Percentiles rank a stretch among this genome's conserved stretches.
Conservation (phyloP, 2,797 vertebrate genomes). For the Melanotaenia nigrans region DNA sequence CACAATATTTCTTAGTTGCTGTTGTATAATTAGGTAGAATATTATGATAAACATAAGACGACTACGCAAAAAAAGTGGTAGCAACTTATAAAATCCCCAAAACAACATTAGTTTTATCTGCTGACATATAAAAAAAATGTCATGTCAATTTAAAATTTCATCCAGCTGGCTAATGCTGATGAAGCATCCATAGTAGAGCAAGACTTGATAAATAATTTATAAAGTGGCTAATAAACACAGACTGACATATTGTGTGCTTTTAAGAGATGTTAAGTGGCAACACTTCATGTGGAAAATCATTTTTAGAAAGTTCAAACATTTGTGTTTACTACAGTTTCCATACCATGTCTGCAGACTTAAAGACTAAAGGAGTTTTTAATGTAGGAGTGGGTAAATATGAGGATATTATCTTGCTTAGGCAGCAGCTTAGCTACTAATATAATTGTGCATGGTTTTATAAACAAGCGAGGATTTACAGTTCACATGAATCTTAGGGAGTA, state of each 20-base stretch:
- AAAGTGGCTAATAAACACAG: conserved; percentile 25
- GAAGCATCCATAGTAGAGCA: conserved; percentile 9
- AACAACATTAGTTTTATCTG: neutral
- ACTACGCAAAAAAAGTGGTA: too few relatives aligned
- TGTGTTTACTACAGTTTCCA: neutral
- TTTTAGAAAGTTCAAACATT: neutral
- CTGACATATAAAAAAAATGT: neutral
- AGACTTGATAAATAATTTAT: conserved; percentile 33
- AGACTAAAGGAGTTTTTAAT: neutral
- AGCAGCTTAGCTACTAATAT: conserved; percentile 34
- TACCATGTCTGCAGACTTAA: neutral
- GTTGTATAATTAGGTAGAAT: too few relatives aligned
- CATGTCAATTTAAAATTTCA: neutral
- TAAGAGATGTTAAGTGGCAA: neutral
- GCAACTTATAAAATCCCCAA: neutral
- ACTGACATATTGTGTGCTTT: neutral
- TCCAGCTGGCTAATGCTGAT: neutral
- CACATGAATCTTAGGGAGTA: conserved; percentile 39
- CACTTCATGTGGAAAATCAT: neutral
- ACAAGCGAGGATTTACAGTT: conserved; percentile 34
- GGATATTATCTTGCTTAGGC: conserved; percentile 32
- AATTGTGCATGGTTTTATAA: conserved; percentile 25
- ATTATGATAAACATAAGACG: too few relatives aligned
- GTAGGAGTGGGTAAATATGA: neutral
- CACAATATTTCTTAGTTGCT: neutral